Conservation (phyloP, 1,140 invertebrate genomes). For the Bombus superbus region DNA sequence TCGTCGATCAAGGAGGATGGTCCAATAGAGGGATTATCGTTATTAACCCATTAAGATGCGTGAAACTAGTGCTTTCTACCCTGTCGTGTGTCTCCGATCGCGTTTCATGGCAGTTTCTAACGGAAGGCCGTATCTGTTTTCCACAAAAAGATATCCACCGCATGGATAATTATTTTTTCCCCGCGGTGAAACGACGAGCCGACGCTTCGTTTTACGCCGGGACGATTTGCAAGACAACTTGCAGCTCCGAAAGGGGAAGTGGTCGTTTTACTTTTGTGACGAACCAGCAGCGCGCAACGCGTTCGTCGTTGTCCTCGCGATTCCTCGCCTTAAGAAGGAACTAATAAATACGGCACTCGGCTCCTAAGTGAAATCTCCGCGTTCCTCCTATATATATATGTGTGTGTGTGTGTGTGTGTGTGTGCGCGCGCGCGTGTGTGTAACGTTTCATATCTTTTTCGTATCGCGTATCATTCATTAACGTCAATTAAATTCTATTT, state of each 20-base stretch:
- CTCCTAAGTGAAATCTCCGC: background rate
- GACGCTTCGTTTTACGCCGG: background rate
- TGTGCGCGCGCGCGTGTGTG: too few relatives aligned
- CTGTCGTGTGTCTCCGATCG: conserved; percentile 35
- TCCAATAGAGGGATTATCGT: conserved; percentile 23
- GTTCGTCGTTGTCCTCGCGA: background rate
- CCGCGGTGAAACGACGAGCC: background rate
- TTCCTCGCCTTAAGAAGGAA: background rate
- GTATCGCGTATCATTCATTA: background rate
- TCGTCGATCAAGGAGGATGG: conserved; percentile 39
- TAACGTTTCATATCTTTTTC: background rate
- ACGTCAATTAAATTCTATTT: conserved; percentile 17
- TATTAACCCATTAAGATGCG: conserved; percentile 44
- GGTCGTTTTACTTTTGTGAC: conserved; percentile 12
- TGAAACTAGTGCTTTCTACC: conserved; percentile 44
- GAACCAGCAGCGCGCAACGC: background rate
- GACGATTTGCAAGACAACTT: conserved; percentile 15
- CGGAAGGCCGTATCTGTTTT: conserved; percentile 37
- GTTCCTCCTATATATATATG: background rate
- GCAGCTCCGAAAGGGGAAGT: conserved; percentile 22
- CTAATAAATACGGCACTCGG: background rate
- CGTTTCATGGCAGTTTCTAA: conserved; percentile 25
- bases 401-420: too few relatives aligned
- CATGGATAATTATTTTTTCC: conserved; percentile 19
- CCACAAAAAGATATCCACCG: conserved; percentile 14